phyloP scores from a whole-genome alignment of 2,797 vertebrate genomes.

The Emys orbicularis region DNA sequence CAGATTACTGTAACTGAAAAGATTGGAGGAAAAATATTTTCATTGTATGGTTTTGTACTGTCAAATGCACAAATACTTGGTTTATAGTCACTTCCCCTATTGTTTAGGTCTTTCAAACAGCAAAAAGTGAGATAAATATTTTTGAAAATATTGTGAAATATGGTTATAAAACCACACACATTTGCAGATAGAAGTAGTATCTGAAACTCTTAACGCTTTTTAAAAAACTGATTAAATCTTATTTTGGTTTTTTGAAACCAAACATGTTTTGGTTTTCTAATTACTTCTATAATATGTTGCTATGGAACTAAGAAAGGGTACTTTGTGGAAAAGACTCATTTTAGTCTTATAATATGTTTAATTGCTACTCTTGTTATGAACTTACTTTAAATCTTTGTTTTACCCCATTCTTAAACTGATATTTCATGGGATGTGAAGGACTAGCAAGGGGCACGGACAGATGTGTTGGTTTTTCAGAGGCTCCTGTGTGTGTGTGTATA shows the following conservation, averaged over 20 bases:
- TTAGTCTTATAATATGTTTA: neutral
- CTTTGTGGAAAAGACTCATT: neutral
- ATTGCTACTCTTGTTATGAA: neutral
- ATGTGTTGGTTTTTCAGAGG: neutral
- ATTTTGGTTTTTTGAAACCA: neutral
- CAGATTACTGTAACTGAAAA: neutral
- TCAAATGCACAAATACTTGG: neutral
- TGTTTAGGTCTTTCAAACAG: neutral
- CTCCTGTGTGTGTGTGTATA: neutral
- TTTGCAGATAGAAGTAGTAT: neutral
- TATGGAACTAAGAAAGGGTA: neutral
- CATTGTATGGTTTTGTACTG: neutral
- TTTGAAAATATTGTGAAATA: neutral
- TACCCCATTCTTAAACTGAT: rapidly evolving
- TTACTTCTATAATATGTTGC: neutral
- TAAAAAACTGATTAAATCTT: neutral
- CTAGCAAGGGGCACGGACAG: neutral
- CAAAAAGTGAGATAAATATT: neutral
- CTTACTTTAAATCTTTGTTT: neutral
- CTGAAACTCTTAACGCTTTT: neutral
- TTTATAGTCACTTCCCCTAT: neutral
- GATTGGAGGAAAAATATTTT: neutral
- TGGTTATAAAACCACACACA: neutral
- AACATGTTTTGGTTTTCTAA: neutral
- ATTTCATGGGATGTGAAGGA: neutral